A percentile compares a stretch with the other conserved stretches of the same genome.
Conservation (phyloP, 2,797 vertebrate species). For the Epinephelus coioides region DNA sequence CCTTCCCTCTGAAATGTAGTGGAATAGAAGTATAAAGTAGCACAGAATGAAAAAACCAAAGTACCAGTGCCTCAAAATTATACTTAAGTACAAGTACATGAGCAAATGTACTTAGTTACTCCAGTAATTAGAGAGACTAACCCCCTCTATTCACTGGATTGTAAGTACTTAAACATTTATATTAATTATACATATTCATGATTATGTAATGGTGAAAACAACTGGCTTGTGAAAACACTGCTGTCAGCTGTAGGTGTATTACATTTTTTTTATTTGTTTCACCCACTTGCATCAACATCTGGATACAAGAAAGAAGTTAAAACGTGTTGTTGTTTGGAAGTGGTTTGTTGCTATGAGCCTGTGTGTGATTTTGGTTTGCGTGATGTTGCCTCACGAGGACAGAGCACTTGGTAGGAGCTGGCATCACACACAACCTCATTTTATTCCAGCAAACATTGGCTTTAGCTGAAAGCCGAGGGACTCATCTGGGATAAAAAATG, state of each 20-base stretch:
- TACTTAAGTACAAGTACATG: background rate
- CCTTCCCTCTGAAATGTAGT: background rate
- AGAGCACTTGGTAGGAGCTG: conserved; percentile 29
- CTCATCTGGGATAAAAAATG: conserved; percentile 60
- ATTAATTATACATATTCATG: conserved; percentile 46
- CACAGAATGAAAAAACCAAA: background rate
- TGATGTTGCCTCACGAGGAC: conserved; percentile 24
- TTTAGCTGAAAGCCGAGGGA: conserved; percentile 44
- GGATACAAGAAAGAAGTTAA: background rate
- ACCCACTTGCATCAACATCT: conserved; percentile 24
- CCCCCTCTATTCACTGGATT: conserved; percentile 13
- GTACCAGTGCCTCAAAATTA: background rate
- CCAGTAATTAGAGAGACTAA: no score
- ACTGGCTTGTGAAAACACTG: conserved; percentile 4
- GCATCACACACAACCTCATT: conserved; percentile 35
- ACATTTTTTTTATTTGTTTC: conserved; percentile 11
- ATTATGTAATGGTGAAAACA: conserved; percentile 31
- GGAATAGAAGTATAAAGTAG: background rate
- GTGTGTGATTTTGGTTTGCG: conserved; percentile 25
- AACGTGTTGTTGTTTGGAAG: conserved; percentile 35
- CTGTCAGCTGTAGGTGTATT: conserved; percentile 33
- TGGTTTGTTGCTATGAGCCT: conserved; percentile 37
- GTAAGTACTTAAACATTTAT: conserved; percentile 32
- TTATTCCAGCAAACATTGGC: conserved; percentile 45
- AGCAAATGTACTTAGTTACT: no score